A percentile compares a stretch with the other conserved stretches of the same genome.
These are phyloP conservation scores for Microcebus murinus DNA, from an alignment of 2,113 vertebrate genomes.

Conservation along the genomic window DNA sequence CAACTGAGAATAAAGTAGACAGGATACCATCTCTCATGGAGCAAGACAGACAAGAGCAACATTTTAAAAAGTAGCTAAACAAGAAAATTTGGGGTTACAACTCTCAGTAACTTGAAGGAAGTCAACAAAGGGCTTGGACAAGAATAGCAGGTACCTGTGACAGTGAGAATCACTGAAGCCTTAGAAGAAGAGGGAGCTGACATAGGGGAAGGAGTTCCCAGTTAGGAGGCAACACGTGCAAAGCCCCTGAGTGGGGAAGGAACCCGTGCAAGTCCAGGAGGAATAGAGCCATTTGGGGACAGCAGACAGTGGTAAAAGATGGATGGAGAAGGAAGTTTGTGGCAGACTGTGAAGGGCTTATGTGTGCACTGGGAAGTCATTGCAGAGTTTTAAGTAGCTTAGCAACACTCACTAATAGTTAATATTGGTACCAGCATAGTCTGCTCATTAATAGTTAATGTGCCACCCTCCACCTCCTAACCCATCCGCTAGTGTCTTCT, in stretches of 20 bases:
- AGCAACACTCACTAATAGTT: neutral
- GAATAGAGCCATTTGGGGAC: neutral
- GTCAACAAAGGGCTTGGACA: neutral
- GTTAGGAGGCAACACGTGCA: neutral
- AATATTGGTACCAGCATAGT: neutral
- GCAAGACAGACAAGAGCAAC: neutral
- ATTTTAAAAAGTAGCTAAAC: neutral
- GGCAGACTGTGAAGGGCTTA: neutral
- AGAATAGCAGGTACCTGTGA: neutral
- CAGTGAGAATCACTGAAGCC: neutral
- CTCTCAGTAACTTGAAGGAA: neutral
- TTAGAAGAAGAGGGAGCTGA: neutral
- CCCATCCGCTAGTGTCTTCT: neutral
- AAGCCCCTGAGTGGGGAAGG: too few relatives aligned
- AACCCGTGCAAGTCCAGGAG: neutral
- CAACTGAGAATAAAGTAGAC: neutral
- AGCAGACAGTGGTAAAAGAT: neutral
- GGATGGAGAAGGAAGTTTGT: neutral
- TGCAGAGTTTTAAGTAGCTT: neutral
- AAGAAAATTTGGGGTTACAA: neutral
- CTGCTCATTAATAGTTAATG: neutral
- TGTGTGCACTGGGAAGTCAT: neutral
- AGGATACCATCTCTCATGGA: neutral
- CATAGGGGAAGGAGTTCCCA: neutral
- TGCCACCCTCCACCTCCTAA: neutral